phyloP scores from a whole-genome alignment of 2,113 vertebrate species.

The Phyllostomus discolor region DNA sequence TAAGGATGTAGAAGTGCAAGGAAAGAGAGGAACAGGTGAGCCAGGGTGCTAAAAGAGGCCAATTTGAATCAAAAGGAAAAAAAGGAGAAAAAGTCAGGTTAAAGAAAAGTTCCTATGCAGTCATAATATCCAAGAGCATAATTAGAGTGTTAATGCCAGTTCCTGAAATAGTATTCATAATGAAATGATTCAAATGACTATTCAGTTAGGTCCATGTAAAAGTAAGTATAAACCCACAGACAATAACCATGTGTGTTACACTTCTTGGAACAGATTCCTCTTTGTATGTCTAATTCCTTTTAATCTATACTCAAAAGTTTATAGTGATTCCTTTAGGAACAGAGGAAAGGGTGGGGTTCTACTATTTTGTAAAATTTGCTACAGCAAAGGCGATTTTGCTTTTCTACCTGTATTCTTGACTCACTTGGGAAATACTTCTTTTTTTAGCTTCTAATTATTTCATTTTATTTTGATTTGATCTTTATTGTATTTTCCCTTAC shows the following conservation, averaged over 20 bases:
- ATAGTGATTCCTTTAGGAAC: no score
- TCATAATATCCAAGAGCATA: background rate
- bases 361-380: background rate
- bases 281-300: background rate
- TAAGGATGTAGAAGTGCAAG: background rate
- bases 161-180: background rate
- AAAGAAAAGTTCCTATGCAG: background rate
- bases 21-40: background rate
- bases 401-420: background rate
- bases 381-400: background rate
- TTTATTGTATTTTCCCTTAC: no score
- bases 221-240: background rate
- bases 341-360: no score
- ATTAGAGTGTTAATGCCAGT: conserved; percentile 7
- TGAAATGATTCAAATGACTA: background rate
- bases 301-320: no score
- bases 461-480: no score
- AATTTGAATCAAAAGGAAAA: background rate
- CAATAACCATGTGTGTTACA: background rate
- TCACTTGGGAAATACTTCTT: background rate
- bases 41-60: background rate
- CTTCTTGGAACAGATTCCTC: background rate
- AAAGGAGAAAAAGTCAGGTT: background rate
- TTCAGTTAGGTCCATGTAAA: background rate
- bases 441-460: no score